Percentiles rank a stretch among this genome's conserved stretches.
These are phyloP conservation scores for Ophion ellenae DNA, from an alignment of 2,888 invertebrate genomes.

Conservation along the genomic window DNA sequence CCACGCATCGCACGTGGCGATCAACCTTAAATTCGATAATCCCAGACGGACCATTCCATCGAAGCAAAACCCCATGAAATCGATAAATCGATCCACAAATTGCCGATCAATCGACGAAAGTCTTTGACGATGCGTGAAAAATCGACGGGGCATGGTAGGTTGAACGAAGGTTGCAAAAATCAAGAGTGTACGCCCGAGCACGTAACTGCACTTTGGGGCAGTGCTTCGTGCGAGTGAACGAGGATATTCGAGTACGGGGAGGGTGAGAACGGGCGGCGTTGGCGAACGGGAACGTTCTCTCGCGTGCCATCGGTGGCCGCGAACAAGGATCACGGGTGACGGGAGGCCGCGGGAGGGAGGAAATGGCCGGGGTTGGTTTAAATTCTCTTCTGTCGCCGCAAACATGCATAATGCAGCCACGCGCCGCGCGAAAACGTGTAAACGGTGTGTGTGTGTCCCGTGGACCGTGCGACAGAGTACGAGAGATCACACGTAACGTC, in stretches of 20 bases:
- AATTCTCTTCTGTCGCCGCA: conserved; percentile 83
- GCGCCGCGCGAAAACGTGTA: conserved; percentile 79
- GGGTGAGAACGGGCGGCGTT: not conserved
- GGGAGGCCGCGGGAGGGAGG: conserved; percentile 49
- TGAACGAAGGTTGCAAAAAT: conserved; percentile 2
- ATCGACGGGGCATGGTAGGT: not conserved
- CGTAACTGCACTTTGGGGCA: not conserved
- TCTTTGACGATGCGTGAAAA: not conserved
- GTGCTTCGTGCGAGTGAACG: no score
- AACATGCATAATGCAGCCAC: conserved; percentile 83
- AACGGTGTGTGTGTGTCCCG: conserved; percentile 70
- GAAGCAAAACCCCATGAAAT: no score
- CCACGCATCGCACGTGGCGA: no score
- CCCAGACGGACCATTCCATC: no score
- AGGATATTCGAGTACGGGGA: not conserved
- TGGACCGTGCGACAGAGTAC: conserved; percentile 3
- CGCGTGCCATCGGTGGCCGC: conserved; percentile 8
- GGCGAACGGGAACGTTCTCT: conserved; percentile 10
- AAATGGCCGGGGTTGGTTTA: conserved; percentile 76
- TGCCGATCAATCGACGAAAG: not conserved
- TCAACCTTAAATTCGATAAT: no score
- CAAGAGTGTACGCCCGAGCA: not conserved
- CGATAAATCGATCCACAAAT: no score
- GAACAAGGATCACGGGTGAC: conserved; percentile 17
- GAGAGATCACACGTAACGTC: conserved; percentile 16